Evolutionary conservation across 2,113 vertebrate species (phyloP), one percentile per base, ranked within the genome.

Genomic region (Macrotus californicus): DNA sequence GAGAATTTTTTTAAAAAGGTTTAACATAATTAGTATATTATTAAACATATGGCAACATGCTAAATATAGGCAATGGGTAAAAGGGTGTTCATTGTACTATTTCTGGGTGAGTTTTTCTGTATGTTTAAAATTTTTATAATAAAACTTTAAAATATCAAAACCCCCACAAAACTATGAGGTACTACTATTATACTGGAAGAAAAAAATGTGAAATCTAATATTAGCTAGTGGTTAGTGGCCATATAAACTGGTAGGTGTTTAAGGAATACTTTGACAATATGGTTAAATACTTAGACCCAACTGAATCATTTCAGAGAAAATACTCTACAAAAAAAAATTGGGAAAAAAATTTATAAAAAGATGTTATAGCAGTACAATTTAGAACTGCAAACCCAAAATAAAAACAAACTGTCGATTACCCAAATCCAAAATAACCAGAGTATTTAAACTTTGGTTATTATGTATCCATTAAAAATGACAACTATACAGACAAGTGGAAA

Each of bases 81-180:
- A 87, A 69, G 9, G 56, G 39, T 92, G 36, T 64, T 80, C 36
- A 91, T 3, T 92, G 29, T 84, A 43, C 52, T 87, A 80, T 43
- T 87, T 82, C 69, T 90, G 31, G 48, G 48, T 56, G n/a, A 1
- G 19, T 34, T 61, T 86, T 43, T 83, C n/a, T 14, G 10, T 82
- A 64, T 52, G 18, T 82, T 91, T 89, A 24, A 95, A 95, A 91
- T 19, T 76, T 91, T 95, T 70, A 94, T 75, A 69, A 52, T 39
- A 89, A 88, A 91, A 69, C 8, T 31, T 77, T 87, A 75, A 92
- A 81, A n/a, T 46, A 85, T 26, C n/a, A 59, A 43, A 69, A 59
- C 14, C 6, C 5, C 39, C 83, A 76, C 15, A 41, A 90, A 95
- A 75, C 26, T 76, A 10, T 85, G 11, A 86, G 36, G 15, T 41